Evolutionary conservation across 1,140 invertebrate genomes (phyloP), one percentile per base, ranked within the genome.

Genomic region (Meloidogyne chitwoodi): DNA sequence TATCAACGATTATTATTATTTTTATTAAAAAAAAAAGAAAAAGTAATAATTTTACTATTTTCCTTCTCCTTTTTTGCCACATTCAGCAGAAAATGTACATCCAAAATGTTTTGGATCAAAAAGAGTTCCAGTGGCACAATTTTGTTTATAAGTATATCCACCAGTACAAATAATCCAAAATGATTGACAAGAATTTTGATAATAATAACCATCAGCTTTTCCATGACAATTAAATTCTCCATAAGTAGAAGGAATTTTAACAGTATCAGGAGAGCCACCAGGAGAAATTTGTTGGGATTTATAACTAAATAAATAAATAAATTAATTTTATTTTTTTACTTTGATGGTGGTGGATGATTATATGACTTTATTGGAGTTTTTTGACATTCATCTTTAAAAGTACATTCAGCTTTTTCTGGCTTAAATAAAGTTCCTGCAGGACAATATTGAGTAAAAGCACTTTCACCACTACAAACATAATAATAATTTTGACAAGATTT

Each of bases 81-180:
- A 77, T 29, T 38, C 22, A 14, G 62, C 63, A 27, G 62, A 12
- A 64, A 62, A 78, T 31, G 48, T 68, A 34, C 76, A 77, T 48
- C 26, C 62, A 24, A 6, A 12, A 4, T 29, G 48, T 27, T 38
- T 56, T 6, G 66, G 22, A 66, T 77, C 76, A 41, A 67, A 77
- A n/a, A 77, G 44, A 10, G 73, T 44, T 27, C 44, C 44, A n/a
- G 29, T 14, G 1, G 76, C 75, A 44, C 76, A 77, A 77, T 64
- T 29, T 56, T 62, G 27, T 66, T 68, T 5, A 26, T 31, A 29
- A 19, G 56, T 61, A 61, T 19, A 63, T 64, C 70, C 70, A 34
- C 63, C 63, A 19, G 48, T 56, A 38, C 74, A 76, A 64, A 0
- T 26, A 22, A 72, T 41, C 26, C 38, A 76, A n/a, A 38, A 24